Evolutionary conservation across 2,888 invertebrate genomes (phyloP).

Genomic region (Myopa tessellatipennis): DNA sequence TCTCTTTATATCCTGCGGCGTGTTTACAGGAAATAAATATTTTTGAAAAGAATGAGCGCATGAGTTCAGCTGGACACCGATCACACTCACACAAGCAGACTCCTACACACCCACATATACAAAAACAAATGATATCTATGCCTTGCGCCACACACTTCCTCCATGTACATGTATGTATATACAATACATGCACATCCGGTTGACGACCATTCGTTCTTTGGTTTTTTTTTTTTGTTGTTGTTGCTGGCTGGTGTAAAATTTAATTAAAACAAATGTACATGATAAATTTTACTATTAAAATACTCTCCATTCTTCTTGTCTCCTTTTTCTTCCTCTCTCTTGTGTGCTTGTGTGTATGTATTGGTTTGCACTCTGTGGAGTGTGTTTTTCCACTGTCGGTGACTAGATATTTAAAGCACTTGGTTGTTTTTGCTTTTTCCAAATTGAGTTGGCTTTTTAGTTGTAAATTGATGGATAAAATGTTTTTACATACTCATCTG

Average conservation of each 20-base stretch:
- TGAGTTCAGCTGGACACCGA: neutral
- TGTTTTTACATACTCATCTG: too few relatives aligned
- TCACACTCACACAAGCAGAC: neutral
- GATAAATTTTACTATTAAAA: constrained; percentile 19
- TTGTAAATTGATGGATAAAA: too few relatives aligned
- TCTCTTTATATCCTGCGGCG: neutral
- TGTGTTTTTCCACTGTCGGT: too few relatives aligned
- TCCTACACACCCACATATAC: neutral
- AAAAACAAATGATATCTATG: neutral
- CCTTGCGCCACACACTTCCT: neutral
- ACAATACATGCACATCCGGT: constrained; percentile 11
- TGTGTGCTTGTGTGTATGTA: too few relatives aligned
- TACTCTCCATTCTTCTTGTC: neutral
- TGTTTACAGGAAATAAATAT: too few relatives aligned
- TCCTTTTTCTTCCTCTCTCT: too few relatives aligned
- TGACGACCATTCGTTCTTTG: neutral
- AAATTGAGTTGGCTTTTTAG: too few relatives aligned
- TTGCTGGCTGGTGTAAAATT: neutral
- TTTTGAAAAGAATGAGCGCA: neutral
- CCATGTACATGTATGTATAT: too few relatives aligned
- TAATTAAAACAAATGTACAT: constrained; percentile 33
- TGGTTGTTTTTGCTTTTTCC: too few relatives aligned
- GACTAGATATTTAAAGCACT: too few relatives aligned
- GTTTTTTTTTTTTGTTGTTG: neutral
- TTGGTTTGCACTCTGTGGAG: too few relatives aligned